A percentile compares a stretch with the other conserved stretches of the same genome.
phyloP scores from a whole-genome alignment of 2,888 invertebrate species.

The Archips crataeganus region DNA sequence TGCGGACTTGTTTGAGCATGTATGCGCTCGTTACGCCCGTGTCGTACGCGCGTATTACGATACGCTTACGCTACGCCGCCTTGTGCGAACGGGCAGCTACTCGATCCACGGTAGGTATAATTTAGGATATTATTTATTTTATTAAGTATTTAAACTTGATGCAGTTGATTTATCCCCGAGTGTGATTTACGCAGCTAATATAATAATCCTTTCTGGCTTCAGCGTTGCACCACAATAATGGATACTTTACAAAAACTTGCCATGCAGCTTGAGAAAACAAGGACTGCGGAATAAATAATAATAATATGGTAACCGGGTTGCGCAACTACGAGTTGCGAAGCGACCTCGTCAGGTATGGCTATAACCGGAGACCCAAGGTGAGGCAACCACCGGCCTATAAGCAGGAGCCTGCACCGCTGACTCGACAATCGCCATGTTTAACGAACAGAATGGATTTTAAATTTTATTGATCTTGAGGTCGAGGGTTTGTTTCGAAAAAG shows the following conservation, averaged over 20 bases:
- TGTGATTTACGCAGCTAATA: neutral
- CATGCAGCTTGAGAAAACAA: constrained; percentile 3
- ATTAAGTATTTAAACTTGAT: neutral
- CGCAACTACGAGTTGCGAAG: constrained; percentile 56
- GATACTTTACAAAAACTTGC: neutral
- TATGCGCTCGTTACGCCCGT: no score
- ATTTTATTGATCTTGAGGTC: neutral
- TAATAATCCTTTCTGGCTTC: neutral
- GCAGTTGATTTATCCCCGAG: neutral
- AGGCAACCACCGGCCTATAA: constrained; percentile 72
- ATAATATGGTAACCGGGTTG: constrained; percentile 50
- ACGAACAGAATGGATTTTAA: neutral
- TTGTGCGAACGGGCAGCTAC: no score
- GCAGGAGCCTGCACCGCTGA: constrained; percentile 57
- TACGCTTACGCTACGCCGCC: no score
- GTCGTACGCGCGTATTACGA: no score
- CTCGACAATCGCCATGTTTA: constrained; percentile 42
- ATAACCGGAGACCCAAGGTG: constrained; percentile 77
- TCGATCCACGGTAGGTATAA: no score
- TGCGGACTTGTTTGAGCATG: no score
- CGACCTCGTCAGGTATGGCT: constrained; percentile 78
- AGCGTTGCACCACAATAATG: neutral
- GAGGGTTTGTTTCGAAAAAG: neutral
- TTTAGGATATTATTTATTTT: no score
- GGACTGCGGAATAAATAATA: constrained; percentile 7